Conservation (phyloP, 2,888 invertebrate species). For the Eutolmus rufibarbis region DNA sequence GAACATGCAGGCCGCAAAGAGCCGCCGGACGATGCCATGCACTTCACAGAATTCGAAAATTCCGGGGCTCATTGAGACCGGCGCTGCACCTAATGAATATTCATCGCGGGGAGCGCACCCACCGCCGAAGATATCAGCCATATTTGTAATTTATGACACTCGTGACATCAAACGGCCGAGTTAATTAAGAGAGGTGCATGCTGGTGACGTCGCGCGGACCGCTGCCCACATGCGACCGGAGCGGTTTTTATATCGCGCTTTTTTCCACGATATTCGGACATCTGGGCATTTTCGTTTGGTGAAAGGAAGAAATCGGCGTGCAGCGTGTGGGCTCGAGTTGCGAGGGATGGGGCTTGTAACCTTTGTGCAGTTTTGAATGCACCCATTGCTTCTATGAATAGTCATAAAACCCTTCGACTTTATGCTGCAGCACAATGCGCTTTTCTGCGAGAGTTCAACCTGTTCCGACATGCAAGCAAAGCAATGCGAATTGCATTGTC, state of each 20-base stretch:
- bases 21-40: background rate
- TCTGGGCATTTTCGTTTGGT: background rate
- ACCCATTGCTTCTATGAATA: background rate
- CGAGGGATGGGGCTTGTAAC: background rate
- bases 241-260: background rate
- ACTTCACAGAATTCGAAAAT: background rate
- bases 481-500: background rate
- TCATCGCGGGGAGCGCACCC: constrained; percentile 16
- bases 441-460: background rate
- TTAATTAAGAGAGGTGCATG: constrained; percentile 35
- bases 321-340: background rate
- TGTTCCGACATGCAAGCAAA: background rate
- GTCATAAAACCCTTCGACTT: background rate
- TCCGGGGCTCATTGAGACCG: background rate
- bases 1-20: background rate
- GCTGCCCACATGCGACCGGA: constrained; percentile 1
- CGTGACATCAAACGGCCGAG: constrained; percentile 12
- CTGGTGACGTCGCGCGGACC: background rate
- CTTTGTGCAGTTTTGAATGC: background rate
- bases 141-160: constrained; percentile 31
- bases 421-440: background rate
- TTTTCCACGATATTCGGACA: background rate
- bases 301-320: background rate
- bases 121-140: background rate
- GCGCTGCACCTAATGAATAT: constrained; percentile 15